Conservation (phyloP, 2,113 vertebrate species). For the Saccopteryx bilineata region DNA sequence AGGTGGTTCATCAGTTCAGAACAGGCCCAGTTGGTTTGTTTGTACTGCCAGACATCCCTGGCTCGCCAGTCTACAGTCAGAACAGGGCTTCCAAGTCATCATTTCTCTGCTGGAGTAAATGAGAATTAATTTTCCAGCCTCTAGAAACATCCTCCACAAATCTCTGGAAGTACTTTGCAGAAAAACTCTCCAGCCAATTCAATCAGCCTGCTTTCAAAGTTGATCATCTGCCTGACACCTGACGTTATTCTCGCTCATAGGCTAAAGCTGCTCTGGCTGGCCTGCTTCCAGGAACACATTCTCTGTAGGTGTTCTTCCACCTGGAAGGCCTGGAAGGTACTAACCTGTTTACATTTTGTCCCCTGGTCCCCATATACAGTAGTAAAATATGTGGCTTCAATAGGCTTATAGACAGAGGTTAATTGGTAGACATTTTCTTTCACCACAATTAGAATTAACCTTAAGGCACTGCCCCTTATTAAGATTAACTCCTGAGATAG, state of each 20-base stretch:
- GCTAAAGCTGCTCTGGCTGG: not conserved
- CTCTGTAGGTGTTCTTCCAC: not conserved
- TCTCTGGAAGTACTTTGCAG: conserved; percentile 56
- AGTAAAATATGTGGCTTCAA: not conserved
- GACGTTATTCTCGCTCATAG: not conserved
- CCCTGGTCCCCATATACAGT: not conserved
- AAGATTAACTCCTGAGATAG: not conserved
- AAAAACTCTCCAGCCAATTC: conserved; percentile 16
- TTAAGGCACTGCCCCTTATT: not conserved
- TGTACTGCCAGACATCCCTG: not conserved
- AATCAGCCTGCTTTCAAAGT: conserved; percentile 14
- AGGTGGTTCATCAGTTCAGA: conserved; percentile 24
- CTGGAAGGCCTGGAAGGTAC: not conserved
- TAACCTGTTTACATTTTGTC: not conserved
- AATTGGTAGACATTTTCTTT: not conserved
- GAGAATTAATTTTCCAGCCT: conserved; percentile 57
- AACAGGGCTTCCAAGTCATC: conserved; percentile 2
- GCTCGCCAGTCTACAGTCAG: conserved; percentile 36
- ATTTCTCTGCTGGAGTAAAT: not conserved
- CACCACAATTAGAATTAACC: not conserved
- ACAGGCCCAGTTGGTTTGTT: not conserved
- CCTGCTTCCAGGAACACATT: not conserved
- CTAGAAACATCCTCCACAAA: conserved; percentile 58
- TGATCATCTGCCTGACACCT: not conserved
- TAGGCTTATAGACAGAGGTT: not conserved